phyloP scores from a whole-genome alignment of 2,113 vertebrate genomes.

The Cyphomyrus discorhynchus region DNA sequence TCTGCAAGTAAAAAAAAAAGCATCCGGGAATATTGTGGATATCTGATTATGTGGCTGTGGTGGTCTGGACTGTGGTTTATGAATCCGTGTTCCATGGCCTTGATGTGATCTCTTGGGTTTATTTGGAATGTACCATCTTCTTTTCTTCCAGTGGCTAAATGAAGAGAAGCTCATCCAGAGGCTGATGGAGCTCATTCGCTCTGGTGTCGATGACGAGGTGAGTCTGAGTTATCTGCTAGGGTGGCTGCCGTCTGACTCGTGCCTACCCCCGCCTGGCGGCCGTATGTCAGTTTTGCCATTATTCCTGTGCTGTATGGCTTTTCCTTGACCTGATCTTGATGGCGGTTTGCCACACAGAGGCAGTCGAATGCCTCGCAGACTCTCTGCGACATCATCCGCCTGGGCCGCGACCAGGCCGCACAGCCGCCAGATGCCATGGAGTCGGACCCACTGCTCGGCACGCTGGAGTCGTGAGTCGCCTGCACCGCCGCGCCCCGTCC shows the following conservation, averaged over 20 bases:
- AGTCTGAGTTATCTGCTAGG: conserved; percentile 36
- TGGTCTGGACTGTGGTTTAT: background rate
- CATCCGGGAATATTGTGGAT: background rate
- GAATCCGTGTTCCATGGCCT: background rate
- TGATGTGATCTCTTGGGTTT: background rate
- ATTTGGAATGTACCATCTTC: background rate
- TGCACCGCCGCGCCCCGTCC: background rate
- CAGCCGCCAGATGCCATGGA: conserved; percentile 78
- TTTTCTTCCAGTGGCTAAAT: conserved; percentile 79
- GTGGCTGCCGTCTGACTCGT: too few species aligned
- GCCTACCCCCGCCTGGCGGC: background rate
- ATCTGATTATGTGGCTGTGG: background rate
- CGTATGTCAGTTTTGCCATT: background rate
- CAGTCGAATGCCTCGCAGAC: conserved; percentile 95
- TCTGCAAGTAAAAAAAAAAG: background rate
- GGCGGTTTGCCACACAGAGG: conserved; percentile 58
- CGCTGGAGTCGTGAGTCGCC: conserved; percentile 84
- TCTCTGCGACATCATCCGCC: conserved; percentile 85
- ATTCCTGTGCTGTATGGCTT: background rate
- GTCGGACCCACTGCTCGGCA: conserved; percentile 78
- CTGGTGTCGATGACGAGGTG: conserved; percentile 71
- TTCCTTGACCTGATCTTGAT: background rate
- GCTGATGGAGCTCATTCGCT: conserved; percentile 80
- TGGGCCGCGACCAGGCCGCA: conserved; percentile 88
- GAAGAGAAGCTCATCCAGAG: conserved; percentile 83